These are phyloP conservation scores for Gambusia holbrooki DNA, from an alignment of 2,113 vertebrate species.

Conservation along the genomic window DNA sequence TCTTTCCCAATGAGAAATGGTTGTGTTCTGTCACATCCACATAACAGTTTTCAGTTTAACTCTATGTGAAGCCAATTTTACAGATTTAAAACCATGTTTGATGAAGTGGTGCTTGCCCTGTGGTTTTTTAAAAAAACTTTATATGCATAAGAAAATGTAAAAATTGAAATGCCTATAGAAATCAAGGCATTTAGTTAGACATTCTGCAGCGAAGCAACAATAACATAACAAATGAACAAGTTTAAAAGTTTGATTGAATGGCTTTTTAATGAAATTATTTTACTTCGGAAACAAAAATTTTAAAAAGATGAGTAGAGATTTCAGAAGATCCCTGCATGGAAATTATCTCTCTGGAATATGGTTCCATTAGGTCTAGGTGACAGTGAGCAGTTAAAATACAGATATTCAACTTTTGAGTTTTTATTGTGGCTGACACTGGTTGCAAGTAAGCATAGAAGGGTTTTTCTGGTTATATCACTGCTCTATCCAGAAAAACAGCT, in stretches of 20 bases:
- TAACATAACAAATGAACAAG: neutral
- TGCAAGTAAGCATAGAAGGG: neutral
- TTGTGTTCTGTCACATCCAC: neutral
- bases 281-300: neutral
- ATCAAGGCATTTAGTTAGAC: neutral
- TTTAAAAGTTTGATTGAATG: neutral
- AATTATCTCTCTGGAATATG: neutral
- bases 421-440: neutral
- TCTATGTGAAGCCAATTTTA: neutral
- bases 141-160: neutral
- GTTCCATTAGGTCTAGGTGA: neutral
- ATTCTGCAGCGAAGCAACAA: neutral
- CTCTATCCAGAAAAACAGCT: constrained; percentile 8
- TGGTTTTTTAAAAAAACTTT: neutral
- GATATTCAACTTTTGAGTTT: neutral
- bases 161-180: too few relatives aligned
- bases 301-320: neutral
- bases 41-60: neutral
- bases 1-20: neutral
- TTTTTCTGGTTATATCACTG: neutral
- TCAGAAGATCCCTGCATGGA: neutral
- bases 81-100: neutral
- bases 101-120: neutral
- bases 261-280: neutral
- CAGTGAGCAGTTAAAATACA: neutral